These are phyloP conservation scores for Frankliniella fusca DNA, from an alignment of 2,888 invertebrate genomes.

Conservation along the genomic window DNA sequence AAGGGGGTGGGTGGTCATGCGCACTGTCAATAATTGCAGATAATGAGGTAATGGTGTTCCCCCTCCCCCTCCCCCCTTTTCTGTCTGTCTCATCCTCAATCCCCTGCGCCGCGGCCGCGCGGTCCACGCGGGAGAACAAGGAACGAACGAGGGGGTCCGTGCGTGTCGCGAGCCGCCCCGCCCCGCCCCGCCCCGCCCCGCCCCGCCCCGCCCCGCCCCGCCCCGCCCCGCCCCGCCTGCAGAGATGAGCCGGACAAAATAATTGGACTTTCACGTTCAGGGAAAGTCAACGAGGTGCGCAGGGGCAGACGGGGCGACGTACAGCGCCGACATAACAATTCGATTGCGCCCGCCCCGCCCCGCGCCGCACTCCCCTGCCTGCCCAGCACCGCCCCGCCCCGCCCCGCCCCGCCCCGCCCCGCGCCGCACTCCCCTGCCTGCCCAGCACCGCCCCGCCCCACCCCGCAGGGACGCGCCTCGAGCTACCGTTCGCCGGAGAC, in stretches of 20 bases:
- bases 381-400: no score
- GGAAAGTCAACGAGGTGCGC: background rate
- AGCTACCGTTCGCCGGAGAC: no score
- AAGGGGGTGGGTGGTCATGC: background rate
- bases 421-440: no score
- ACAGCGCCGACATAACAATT: no score
- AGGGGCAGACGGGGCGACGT: background rate
- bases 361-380: no score
- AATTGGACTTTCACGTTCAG: slow-evolving; percentile 1
- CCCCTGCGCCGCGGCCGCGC: background rate
- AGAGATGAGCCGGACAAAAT: background rate
- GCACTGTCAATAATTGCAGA: slow-evolving; percentile 14
- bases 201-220: background rate
- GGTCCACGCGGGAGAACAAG: background rate
- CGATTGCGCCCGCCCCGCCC: no score
- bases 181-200: background rate
- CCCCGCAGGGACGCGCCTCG: no score
- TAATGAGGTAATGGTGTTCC: background rate
- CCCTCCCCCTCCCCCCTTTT: no score
- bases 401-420: no score
- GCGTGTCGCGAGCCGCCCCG: background rate
- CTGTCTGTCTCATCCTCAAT: background rate
- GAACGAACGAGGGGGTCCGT: background rate
- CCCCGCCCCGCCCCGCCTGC: background rate
- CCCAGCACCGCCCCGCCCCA: no score